Conservation (phyloP, 2,113 vertebrate species). For the Elgaria multicarinata region DNA sequence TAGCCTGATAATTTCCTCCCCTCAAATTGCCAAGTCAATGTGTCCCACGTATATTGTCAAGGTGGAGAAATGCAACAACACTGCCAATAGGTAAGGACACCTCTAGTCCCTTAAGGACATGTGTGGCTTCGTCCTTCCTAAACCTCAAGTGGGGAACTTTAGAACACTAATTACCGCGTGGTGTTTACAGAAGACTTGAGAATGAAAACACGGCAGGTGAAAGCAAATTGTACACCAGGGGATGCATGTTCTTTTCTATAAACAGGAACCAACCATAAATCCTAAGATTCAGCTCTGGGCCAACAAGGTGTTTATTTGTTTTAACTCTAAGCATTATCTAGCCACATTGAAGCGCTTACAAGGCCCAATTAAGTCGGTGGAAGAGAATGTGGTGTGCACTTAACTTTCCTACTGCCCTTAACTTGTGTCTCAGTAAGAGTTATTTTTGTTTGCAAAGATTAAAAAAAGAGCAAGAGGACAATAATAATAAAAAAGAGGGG, state of each 20-base stretch:
- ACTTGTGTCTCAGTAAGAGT: background rate
- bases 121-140: constrained; percentile 4
- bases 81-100: constrained; percentile 11
- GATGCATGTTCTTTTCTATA: background rate
- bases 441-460: background rate
- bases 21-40: background rate
- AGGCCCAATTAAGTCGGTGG: background rate
- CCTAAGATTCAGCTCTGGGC: background rate
- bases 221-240: constrained; percentile 15
- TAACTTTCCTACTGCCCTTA: background rate
- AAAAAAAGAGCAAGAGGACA: background rate
- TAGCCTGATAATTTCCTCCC: background rate
- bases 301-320: constrained; percentile 16
- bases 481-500: background rate
- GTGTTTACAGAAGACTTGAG: constrained; percentile 22
- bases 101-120: constrained; percentile 4
- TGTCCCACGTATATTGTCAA: background rate
- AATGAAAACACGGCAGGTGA: background rate
- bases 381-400: background rate
- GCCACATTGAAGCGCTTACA: background rate
- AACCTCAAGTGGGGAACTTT: constrained; percentile 12
- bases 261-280: constrained; percentile 11
- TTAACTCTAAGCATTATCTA: background rate
- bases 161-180: constrained; percentile 20
- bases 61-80: background rate